A percentile compares a stretch with the other conserved stretches of the same genome.
phyloP scores from a whole-genome alignment of 2,797 vertebrate species.

The Oryzias sinensis region DNA sequence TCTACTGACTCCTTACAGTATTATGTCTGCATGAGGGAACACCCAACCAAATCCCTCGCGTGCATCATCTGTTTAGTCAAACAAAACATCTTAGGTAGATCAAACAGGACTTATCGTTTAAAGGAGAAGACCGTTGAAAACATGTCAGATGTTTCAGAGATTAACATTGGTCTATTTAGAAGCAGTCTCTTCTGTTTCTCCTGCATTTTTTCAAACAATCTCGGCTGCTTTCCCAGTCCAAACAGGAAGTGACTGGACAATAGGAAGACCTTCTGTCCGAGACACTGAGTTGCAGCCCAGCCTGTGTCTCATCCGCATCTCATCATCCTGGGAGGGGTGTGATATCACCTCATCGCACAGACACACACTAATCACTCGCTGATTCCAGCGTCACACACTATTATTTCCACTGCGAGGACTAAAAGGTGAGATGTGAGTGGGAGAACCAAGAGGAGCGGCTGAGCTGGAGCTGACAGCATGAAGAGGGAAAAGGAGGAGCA shows the following conservation, averaged over 20 bases:
- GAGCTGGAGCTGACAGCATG: slow-evolving; percentile 27
- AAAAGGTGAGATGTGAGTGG: slow-evolving; percentile 41
- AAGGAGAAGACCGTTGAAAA: no score
- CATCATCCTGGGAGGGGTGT: slow-evolving; percentile 36
- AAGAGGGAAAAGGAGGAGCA: slow-evolving; percentile 4
- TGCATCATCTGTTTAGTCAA: no score
- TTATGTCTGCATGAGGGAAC: no score
- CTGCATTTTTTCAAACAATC: slow-evolving; percentile 35
- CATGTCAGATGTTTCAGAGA: no score
- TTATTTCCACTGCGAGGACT: slow-evolving; percentile 58
- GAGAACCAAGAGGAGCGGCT: slow-evolving; percentile 34
- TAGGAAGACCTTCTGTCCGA: slow-evolving; percentile 33
- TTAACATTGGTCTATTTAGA: background rate
- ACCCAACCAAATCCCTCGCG: no score
- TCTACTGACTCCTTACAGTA: no score
- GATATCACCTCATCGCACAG: slow-evolving; percentile 49
- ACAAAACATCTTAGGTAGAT: no score
- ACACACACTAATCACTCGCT: slow-evolving; percentile 22
- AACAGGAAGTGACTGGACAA: slow-evolving; percentile 60
- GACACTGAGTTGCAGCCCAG: slow-evolving; percentile 28
- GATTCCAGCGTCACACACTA: slow-evolving; percentile 54
- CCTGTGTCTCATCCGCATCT: slow-evolving; percentile 27
- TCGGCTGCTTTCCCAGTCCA: slow-evolving; percentile 28
- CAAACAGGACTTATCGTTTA: no score
- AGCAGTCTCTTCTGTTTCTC: slow-evolving; percentile 31